Base-by-base conservation (phyloP, 2,113 vertebrate species). In the Alligator sinensis region DNA sequence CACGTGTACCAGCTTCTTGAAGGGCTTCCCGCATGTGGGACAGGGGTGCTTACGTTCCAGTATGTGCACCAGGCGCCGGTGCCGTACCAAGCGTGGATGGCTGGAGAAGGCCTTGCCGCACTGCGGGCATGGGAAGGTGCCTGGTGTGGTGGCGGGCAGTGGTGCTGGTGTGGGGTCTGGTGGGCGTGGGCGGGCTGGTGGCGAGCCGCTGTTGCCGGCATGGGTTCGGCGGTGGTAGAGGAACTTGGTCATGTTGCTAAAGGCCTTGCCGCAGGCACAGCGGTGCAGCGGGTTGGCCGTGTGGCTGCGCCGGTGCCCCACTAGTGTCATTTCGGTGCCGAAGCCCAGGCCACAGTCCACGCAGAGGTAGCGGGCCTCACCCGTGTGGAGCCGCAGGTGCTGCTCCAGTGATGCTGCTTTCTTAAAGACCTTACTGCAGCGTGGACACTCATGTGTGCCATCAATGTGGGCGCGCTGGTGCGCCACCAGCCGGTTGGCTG, bases 191-290 rank as follows among this genome's bases (percentile, higher is more conserved):
- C 68, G 61, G 0, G 79, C 9, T 0, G 96, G 74, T 0, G 97
- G 93, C 9, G 97, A 92, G 2, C 98, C 98, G 5, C 97, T 98
- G 92, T 97, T 98, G 34, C 98, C 98, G 1, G 97, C 95, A 34
- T 99, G 99, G 3, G 98, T 99, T 24, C 99, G 98, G 2, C 99
- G 98, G 92, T 99, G 99, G 96, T 99, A 99, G 47, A 99, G 98
- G 93, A 98, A 99, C 97, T 99, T 99, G 91, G 99, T 99, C 99
- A 99, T 99, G 95, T 99, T 99, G 97, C 98, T 99, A 96, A 99
- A 99, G 2, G 98, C 98, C 95, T 99, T 99, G 94, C 98, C 98
- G 30, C 99, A 99, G 87, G 98, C 97, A 94, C 99, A 99, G 92
- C 98, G 98, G 93, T 99, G 99, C 30, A 99, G 91, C 0, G 99